A percentile compares a stretch with the other conserved stretches of the same genome.
phyloP scores from a whole-genome alignment of 2,888 invertebrate genomes.

The Dasypolia templi region DNA sequence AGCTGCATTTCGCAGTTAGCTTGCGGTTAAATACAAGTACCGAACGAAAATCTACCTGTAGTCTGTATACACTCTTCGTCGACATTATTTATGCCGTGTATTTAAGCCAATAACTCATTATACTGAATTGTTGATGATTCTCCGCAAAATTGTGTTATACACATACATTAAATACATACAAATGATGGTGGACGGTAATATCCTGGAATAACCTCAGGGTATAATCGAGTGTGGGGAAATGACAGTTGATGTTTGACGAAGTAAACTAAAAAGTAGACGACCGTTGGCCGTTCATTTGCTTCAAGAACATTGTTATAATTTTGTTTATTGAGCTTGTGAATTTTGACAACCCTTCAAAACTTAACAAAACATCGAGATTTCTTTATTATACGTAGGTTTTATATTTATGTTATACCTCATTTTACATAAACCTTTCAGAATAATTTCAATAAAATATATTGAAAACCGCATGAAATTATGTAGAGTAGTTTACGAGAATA shows the following conservation, averaged over 20 bases:
- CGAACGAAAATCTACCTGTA: background rate
- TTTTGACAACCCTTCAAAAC: too few relatives aligned
- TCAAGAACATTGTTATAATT: background rate
- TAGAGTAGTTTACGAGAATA: too few relatives aligned
- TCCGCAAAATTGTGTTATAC: conserved; percentile 5
- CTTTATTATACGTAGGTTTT: too few relatives aligned
- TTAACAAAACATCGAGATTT: too few relatives aligned
- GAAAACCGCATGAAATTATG: too few relatives aligned
- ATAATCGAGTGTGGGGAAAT: conserved; percentile 12
- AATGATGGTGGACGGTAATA: background rate
- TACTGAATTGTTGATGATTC: conserved; percentile 11
- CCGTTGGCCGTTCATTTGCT: background rate
- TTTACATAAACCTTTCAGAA: too few relatives aligned
- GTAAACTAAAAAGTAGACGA: conserved; percentile 24
- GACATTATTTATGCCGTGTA: background rate
- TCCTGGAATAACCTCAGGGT: conserved; percentile 7
- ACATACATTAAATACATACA: conserved; percentile 15
- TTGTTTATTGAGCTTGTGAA: background rate
- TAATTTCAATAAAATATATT: too few relatives aligned
- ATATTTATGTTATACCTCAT: too few relatives aligned
- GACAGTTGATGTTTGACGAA: conserved; percentile 23
- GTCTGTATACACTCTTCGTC: background rate
- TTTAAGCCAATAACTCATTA: conserved; percentile 22
- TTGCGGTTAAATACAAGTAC: conserved; percentile 34
- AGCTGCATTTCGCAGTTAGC: conserved; percentile 12